These are phyloP conservation scores for Yoshiicerus persimilis DNA, from an alignment of 1,140 invertebrate species.

Conservation along the genomic window DNA sequence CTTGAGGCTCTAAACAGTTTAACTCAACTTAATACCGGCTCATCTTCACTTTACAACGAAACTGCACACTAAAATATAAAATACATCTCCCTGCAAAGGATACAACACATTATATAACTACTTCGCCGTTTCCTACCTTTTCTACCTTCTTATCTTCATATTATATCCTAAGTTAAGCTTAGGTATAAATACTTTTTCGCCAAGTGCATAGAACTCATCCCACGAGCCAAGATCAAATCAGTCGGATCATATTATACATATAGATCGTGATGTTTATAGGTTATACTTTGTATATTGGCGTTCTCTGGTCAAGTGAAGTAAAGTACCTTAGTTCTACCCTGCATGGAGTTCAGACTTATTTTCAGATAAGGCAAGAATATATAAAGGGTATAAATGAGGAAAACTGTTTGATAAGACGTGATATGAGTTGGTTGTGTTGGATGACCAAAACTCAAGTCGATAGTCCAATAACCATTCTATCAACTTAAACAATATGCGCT, in stretches of 20 bases:
- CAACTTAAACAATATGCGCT: slow-evolving; percentile 6
- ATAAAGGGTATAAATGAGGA: background rate
- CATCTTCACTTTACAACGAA: background rate
- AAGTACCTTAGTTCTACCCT: background rate
- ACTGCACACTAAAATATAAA: background rate
- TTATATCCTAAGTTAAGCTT: background rate
- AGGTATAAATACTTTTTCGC: background rate
- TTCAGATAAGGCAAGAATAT: background rate
- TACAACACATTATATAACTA: background rate
- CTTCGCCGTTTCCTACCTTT: background rate
- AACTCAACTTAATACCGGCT: background rate
- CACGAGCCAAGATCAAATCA: background rate
- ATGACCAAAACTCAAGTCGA: background rate
- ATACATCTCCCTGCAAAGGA: background rate
- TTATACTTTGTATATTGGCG: background rate
- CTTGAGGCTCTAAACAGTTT: background rate
- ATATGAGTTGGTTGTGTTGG: background rate
- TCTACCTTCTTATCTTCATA: background rate
- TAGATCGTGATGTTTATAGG: background rate
- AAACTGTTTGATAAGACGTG: too few species aligned
- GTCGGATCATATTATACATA: background rate
- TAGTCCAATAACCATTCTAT: background rate
- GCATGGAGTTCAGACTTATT: background rate
- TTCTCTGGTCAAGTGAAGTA: background rate
- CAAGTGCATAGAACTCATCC: background rate